Evolutionary conservation across 2,113 vertebrate genomes (phyloP).

Genomic region (Pangasianodon hypophthalmus): DNA sequence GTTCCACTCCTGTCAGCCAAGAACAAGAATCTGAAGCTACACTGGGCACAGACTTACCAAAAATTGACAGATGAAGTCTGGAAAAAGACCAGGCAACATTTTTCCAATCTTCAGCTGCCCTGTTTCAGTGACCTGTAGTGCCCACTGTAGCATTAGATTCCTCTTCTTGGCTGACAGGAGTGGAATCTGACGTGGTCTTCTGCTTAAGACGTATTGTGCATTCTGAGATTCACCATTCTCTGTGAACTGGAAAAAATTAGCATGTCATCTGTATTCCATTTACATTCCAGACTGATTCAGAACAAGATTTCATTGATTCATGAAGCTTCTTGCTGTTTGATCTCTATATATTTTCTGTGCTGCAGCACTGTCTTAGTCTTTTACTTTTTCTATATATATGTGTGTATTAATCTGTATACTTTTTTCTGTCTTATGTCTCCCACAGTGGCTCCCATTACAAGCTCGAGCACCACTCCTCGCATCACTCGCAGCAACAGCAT

Average conservation of each 20-base stretch:
- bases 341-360: not conserved
- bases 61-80: not conserved
- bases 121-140: not conserved
- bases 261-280: constrained; percentile 58
- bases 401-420: not conserved
- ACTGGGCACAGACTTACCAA: not conserved
- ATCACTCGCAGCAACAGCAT: constrained; percentile 98
- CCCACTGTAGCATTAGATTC: not conserved
- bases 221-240: not conserved
- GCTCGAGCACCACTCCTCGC: constrained; percentile 74
- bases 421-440: constrained; percentile 6
- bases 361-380: not conserved
- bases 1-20: not conserved
- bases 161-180: not conserved
- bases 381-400: not conserved
- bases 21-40: not conserved
- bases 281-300: constrained; percentile 56
- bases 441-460: constrained; percentile 87
- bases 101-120: not conserved
- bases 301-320: constrained; percentile 59
- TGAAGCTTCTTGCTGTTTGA: constrained; percentile 37
- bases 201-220: not conserved
- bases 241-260: not conserved
- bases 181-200: not conserved
- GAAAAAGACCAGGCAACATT: not conserved